Base-by-base conservation (phyloP, 2,797 vertebrate species). In the Setipinna tenuifilis region DNA sequence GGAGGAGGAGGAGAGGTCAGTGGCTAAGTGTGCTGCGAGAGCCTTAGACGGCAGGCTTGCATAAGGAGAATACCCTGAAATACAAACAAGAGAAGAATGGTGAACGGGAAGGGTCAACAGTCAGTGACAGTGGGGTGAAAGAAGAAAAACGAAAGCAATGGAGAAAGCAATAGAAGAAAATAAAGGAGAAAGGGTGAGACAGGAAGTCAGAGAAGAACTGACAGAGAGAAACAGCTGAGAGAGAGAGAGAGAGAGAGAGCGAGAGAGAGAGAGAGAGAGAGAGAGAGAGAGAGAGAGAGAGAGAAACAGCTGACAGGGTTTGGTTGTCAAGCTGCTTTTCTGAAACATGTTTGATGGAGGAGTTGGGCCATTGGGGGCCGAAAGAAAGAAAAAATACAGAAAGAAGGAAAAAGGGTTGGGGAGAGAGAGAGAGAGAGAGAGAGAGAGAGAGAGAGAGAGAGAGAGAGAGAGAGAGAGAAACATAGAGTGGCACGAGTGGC, bases 21-120 rank as follows among this genome's bases (percentile, higher is more conserved):
- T 97, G 94, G 94, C 95, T 93, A 97, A 94, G 95, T 95, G 95
- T 92, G 96, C 94, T 93, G 96, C 93, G 95, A 95, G 95, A 95
- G 96, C 96, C 95, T 98, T 98, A 95, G 95, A 96, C 94, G 97
- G 95, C 95, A 98, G 96, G 92, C 96, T 97, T 95, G 97, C 95
- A 94, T 96, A 96, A 96, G 96, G 93, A 95, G 96, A 95, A 92
- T 96, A 98, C 95, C 97, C 97, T 98, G 95, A 92, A 97, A 98
- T 96, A 95, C 92, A 95, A 97, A 97, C 93, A 96, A 93, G 87
- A 93, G 12, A 88, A 83, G 46, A 82, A 48, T 16, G 61, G 87
- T 44, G 71, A 78, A 19, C n/a, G 71, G 35, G 71, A 14, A n/a
- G 21, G 16, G 71, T 44, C 19, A 1, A 71, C 65, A 19, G 65